A percentile compares a stretch with the other conserved stretches of the same genome.
phyloP scores from a whole-genome alignment of 2,888 invertebrate genomes.

The Ectemnius lituratus region DNA sequence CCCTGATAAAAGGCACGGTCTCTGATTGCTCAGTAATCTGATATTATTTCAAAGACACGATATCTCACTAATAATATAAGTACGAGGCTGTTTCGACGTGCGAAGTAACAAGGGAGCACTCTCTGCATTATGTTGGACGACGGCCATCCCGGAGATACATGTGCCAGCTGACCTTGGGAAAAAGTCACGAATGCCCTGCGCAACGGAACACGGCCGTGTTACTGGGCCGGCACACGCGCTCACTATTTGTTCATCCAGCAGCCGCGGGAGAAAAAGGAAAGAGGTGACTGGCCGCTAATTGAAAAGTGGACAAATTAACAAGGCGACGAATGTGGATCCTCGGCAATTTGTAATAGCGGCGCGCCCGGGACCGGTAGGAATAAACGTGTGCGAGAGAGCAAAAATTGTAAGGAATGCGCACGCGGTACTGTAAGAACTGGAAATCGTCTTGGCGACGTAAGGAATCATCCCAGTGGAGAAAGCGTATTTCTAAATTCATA shows the following conservation, averaged over 20 bases:
- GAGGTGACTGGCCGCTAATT: slow-evolving; percentile 64
- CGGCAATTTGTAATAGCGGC: slow-evolving; percentile 64
- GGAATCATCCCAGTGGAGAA: slow-evolving; percentile 5
- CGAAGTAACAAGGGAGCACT: neutral
- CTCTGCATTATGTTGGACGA: slow-evolving; percentile 21
- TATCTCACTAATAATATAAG: too few relatives aligned
- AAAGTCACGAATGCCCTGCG: slow-evolving; percentile 54
- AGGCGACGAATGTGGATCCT: slow-evolving; percentile 48
- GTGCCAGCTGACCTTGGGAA: slow-evolving; percentile 46
- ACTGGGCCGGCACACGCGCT: too few relatives aligned
- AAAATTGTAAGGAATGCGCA: neutral
- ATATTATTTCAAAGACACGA: too few relatives aligned
- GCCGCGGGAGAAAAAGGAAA: too few relatives aligned
- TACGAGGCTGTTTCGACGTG: neutral
- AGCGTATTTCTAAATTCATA: neutral
- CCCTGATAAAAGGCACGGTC: too few relatives aligned
- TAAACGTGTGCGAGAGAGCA: slow-evolving; percentile 33
- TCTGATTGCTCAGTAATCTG: too few relatives aligned
- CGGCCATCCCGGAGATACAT: slow-evolving; percentile 29
- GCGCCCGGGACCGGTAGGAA: slow-evolving; percentile 24
- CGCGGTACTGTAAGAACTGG: slow-evolving; percentile 1
- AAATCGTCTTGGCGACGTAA: neutral
- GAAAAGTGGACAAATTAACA: slow-evolving; percentile 68
- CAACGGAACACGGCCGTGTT: slow-evolving; percentile 38
- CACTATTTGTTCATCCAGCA: slow-evolving; percentile 52